Evolutionary conservation across 2,888 invertebrate genomes (phyloP), one percentile per base, ranked within the genome.

Genomic region (Sinelater perroti): DNA sequence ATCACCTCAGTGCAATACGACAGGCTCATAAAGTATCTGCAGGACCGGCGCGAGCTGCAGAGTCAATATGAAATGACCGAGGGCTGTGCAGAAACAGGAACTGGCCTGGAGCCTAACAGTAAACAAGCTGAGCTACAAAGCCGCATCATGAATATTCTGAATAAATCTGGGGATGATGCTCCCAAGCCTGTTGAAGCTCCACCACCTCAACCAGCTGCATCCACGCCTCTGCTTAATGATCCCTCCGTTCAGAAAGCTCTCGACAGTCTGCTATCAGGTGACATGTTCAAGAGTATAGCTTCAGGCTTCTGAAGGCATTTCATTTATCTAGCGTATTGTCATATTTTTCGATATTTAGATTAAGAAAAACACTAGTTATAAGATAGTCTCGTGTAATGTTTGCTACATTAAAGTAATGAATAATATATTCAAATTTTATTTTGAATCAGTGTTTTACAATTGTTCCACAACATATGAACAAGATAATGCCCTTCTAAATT

Each of bases 1-100:
- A 77, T 93, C 31, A 90, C 91, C 0, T 87, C 88, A 0, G 72
- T 87, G 11, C 92, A 93, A 74, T 93, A 92, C 65, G 92, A 93
- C 67, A 86, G 87, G 62, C 81, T 93, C 7, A 83, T 93, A 45
- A 80, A 82, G 50, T 90, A 90, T 73, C 77, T 91, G 21, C 83
- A 90, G 80, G 88, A 91, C 64, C 85, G 88, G 57, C 83, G 88
- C 24, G 88, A 90, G 65, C 79, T 87, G 36, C 92, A 92, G 78
- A 80, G 87, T 0, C 89, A 90, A 74, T 79, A 87, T 38, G 93
- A 93, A 76, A 75, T 90, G 10, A 88, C 89, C 0, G 91, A 90
- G 70, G 85, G 86, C 0, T 85, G 85, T 0, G 77, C 84, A 21
- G 79, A 80, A 40, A 65, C 80, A 1, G 76, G 80, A 0, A 68